Conservation (phyloP, 92 coral and sea anemone genomes). For the Anthopleura xanthogrammica region DNA sequence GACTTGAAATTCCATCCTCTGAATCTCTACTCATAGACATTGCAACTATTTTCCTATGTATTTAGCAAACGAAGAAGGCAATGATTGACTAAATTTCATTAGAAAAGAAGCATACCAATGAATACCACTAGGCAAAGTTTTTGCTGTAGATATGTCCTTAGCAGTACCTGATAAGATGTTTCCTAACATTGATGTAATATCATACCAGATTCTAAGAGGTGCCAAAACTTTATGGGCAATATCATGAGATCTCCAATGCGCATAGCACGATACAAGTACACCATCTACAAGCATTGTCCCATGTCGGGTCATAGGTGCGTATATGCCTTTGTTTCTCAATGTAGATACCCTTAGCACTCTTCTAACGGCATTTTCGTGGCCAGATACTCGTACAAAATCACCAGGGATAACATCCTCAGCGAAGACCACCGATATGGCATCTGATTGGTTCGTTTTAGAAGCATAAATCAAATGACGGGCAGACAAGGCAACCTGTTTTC, state of each 20-base stretch:
- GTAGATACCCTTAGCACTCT: conserved; percentile 39
- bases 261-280: conserved; percentile 69
- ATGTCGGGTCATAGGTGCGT: conserved; percentile 73
- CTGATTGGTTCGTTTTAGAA: conserved; percentile 11
- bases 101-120: conserved; percentile 25
- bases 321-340: conserved; percentile 48
- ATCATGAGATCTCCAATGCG: conserved; percentile 69
- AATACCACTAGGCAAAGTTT: conserved; percentile 1
- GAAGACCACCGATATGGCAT: conserved; percentile 27
- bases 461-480: conserved; percentile 66
- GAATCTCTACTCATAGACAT: no score
- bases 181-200: conserved; percentile 10
- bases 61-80: background rate
- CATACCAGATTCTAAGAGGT: conserved; percentile 51
- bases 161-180: background rate
- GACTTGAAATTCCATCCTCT: no score
- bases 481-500: conserved; percentile 41
- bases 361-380: conserved; percentile 9
- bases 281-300: conserved; percentile 71
- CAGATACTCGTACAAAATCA: conserved; percentile 43
- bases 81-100: background rate
- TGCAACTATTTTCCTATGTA: background rate
- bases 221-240: conserved; percentile 67
- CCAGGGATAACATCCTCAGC: conserved; percentile 58
- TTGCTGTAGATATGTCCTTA: background rate